A percentile compares a stretch with the other conserved stretches of the same genome.
phyloP scores from a whole-genome alignment of 2,797 vertebrate genomes.

The Nasua narica region DNA sequence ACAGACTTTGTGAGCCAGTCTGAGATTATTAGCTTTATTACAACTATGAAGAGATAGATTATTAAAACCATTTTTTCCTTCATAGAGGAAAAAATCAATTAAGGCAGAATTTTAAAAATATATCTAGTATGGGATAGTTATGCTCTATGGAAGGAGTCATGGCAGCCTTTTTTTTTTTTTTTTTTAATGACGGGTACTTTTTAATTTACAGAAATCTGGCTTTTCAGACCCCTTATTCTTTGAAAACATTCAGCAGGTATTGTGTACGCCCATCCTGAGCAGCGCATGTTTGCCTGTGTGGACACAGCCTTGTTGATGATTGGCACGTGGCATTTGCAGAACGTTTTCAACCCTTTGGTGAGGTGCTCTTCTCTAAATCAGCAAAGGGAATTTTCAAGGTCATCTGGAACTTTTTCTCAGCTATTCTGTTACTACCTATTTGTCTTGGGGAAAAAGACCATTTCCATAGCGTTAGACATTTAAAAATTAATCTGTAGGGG shows the following conservation, averaged over 20 bases:
- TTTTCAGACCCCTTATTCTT: background rate
- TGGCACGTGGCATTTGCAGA: background rate
- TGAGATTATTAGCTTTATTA: slow-evolving; percentile 11
- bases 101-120: background rate
- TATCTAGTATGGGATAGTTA: background rate
- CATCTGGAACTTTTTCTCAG: background rate
- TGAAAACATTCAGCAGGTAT: background rate
- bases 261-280: background rate
- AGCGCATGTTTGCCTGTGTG: background rate
- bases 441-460: background rate
- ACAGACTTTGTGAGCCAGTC: background rate
- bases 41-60: background rate
- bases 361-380: background rate
- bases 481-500: background rate
- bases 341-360: background rate
- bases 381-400: background rate
- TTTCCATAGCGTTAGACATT: background rate
- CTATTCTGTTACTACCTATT: background rate
- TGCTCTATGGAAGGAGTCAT: background rate
- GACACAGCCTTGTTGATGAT: background rate
- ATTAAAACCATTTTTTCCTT: background rate
- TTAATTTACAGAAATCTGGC: background rate
- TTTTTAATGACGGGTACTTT: background rate
- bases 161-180: background rate
- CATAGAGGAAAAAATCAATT: too few species aligned